Base-by-base conservation (phyloP, 2,888 invertebrate species). In the Tiliacea citrago region DNA sequence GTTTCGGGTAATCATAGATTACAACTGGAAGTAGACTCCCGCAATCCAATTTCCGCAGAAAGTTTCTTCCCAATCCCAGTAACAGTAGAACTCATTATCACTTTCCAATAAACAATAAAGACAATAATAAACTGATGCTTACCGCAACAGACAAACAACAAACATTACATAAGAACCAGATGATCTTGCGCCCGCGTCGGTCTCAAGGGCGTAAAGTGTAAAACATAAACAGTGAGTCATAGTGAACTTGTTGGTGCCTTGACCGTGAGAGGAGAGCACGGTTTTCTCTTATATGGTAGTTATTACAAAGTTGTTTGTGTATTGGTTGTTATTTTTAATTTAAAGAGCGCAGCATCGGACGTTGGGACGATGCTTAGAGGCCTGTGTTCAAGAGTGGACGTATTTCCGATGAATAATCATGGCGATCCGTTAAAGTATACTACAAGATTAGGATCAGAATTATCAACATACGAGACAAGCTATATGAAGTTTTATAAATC, bases 151-250 rank as follows among this genome's bases (percentile, higher is more conserved):
- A 84, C 77, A 62, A 35, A 83, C 80, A 75, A 76, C 69, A 84
- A 81, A 81, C 62, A 69, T 82, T 82, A 84, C 77, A 84, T 81
- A 82, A 82, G 76, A 68, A 69, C 60, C 80, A 81, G 75, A 83
- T 75, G 68, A 81, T 79, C 62, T 70, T 83, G 69, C 70, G 45
- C 53, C 75, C 24, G 83, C 55, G 58, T 21, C 67, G 67, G 47
- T 68, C n/a, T 82, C 82, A 82, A 82, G 82, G 82, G 77, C 84
- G 39, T 58, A 68, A 61, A 74, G 68, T 66, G 62, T 82, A 82
- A 49, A 78, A 79, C 60, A 74, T 79, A 74, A 84, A 83, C 85
- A 77, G 61, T 83, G 85, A 83, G 61, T 85, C 83, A 83, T 35
- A 58, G 47, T 77, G 71, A 71, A 68, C 69, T 71, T 70, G 47